Percentiles rank a stretch among this genome's conserved stretches.
Conservation (phyloP, 2,888 invertebrate genomes). For the Eupithecia dodoneata region DNA sequence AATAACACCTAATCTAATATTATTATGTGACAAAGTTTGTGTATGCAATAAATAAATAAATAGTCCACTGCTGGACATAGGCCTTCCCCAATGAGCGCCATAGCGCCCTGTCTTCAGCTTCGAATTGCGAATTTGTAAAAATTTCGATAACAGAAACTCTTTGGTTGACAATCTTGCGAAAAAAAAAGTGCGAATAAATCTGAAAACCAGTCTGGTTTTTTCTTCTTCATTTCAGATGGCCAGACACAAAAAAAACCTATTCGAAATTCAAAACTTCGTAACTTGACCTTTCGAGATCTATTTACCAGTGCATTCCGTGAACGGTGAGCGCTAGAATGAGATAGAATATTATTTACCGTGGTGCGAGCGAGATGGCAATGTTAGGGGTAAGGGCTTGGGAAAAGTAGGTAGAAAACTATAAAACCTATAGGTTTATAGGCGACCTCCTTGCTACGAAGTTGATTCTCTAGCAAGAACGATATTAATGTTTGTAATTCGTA, state of each 20-base stretch:
- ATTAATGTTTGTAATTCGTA: neutral
- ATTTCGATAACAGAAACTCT: neutral
- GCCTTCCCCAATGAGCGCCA: no score
- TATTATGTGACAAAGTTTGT: no score
- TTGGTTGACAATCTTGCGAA: neutral
- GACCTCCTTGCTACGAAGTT: neutral
- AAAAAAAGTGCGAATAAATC: neutral
- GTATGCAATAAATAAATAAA: no score
- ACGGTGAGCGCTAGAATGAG: conserved; percentile 22
- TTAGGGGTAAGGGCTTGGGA: conserved; percentile 21
- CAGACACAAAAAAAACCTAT: neutral
- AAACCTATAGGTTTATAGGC: neutral
- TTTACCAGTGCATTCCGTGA: conserved; percentile 27
- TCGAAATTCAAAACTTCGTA: conserved; percentile 23
- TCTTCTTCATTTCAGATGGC: neutral
- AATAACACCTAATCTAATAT: no score
- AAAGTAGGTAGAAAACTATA: conserved; percentile 7
- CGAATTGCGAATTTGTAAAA: neutral
- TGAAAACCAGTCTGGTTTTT: neutral
- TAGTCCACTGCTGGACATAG: no score
- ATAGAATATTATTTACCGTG: neutral
- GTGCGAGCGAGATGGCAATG: conserved; percentile 18
- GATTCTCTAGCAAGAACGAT: neutral
- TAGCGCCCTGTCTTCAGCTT: no score
- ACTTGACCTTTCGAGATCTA: conserved; percentile 26